A percentile compares a stretch with the other conserved stretches of the same genome.
These are phyloP conservation scores for Uloborus plumipes DNA, from an alignment of 2,888 invertebrate species.

Conservation along the genomic window DNA sequence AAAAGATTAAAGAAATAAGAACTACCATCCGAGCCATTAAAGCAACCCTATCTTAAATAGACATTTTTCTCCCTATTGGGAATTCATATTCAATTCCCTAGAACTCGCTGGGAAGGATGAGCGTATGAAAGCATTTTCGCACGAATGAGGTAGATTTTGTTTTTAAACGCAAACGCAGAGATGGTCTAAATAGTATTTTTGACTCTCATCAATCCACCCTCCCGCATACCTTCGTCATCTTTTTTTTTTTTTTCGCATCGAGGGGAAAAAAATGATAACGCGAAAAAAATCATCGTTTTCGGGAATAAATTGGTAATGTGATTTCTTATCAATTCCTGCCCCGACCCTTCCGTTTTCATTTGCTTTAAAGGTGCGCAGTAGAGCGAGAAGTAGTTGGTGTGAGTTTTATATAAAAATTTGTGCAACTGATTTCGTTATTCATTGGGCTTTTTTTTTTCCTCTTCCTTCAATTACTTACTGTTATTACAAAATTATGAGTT, in stretches of 20 bases:
- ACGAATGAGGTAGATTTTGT: conserved; percentile 45
- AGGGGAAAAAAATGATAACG: too few relatives aligned
- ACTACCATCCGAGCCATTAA: too few relatives aligned
- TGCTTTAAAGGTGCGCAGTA: conserved; percentile 3
- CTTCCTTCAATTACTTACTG: too few relatives aligned
- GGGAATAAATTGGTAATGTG: conserved; percentile 28
- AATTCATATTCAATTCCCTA: conserved; percentile 52
- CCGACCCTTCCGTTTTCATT: neutral
- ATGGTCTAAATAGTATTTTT: too few relatives aligned
- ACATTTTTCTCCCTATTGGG: conserved; percentile 61
- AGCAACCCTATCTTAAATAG: conserved; percentile 59
- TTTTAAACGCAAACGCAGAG: conserved; percentile 29
- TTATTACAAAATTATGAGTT: too few relatives aligned
- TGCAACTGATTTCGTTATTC: too few relatives aligned
- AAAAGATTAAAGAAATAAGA: too few relatives aligned
- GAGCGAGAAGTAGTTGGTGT: conserved; percentile 28
- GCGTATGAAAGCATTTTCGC: conserved; percentile 17
- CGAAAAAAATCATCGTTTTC: conserved; percentile 18
- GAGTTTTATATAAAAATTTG: conserved; percentile 15
- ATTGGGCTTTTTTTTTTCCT: too few relatives aligned
- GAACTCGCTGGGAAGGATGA: conserved; percentile 15
- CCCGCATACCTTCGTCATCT: too few relatives aligned
- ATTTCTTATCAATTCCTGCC: conserved; percentile 47
- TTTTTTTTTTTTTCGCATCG: too few relatives aligned
- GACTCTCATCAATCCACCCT: too few relatives aligned